phyloP scores from a whole-genome alignment of 1,140 invertebrate species.

The Bacillus rossius region DNA sequence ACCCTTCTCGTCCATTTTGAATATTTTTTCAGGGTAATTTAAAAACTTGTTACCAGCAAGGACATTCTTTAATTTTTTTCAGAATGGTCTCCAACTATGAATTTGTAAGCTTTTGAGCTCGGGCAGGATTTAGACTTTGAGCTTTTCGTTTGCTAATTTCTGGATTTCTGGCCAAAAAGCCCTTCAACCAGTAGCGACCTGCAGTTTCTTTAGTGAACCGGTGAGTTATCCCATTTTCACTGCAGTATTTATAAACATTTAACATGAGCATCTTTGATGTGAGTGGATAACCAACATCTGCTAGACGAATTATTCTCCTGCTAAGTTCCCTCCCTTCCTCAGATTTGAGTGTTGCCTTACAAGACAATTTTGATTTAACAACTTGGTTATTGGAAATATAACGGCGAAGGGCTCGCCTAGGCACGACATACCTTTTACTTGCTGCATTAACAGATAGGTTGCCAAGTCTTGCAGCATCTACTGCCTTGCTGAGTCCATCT shows the following conservation, averaged over 20 bases:
- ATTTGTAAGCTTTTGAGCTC: constrained; percentile 34
- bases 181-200: constrained; percentile 1
- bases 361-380: constrained; percentile 9
- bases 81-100: constrained; percentile 34
- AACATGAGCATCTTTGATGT: constrained; percentile 25
- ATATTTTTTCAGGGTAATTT: constrained; percentile 32
- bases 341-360: constrained; percentile 23
- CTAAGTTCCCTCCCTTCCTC: constrained; percentile 27
- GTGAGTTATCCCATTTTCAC: constrained; percentile 29
- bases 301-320: constrained; percentile 24
- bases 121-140: constrained; percentile 34
- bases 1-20: constrained; percentile 42
- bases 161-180: constrained; percentile 26
- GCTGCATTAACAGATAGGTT: too few relatives aligned
- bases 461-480: too few relatives aligned
- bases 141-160: constrained; percentile 27
- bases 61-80: constrained; percentile 28
- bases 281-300: constrained; percentile 28
- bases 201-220: too few relatives aligned
- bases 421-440: too few relatives aligned
- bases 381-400: too few relatives aligned
- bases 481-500: too few relatives aligned
- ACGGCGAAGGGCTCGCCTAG: too few relatives aligned
- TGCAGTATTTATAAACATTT: constrained; percentile 26
- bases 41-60: constrained; percentile 22